Evolutionary conservation across 2,113 vertebrate genomes (phyloP).

Genomic region (Embiotoca jacksoni): DNA sequence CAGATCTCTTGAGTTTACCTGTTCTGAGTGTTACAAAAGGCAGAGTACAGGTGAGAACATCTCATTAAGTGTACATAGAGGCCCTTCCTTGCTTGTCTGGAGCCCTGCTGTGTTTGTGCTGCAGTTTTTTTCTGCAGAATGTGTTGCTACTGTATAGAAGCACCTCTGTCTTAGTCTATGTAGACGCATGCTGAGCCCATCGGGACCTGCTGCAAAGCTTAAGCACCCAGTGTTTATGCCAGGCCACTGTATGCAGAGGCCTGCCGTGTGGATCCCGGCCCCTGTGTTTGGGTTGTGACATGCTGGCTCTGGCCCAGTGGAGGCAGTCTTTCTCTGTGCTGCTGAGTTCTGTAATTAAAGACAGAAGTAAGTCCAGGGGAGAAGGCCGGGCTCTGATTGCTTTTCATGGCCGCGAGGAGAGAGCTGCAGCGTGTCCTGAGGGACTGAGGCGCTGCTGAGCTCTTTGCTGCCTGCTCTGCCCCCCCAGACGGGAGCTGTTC

Average conservation of each 20-base stretch:
- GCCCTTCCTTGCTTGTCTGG: slow-evolving; percentile 29
- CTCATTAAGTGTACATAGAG: slow-evolving; percentile 38
- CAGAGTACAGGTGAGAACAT: slow-evolving; percentile 27
- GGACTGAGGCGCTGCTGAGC: slow-evolving; percentile 79
- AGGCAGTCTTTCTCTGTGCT: slow-evolving; percentile 62
- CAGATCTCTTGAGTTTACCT: not conserved
- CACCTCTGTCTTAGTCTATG: slow-evolving; percentile 39
- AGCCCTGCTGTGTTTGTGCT: slow-evolving; percentile 54
- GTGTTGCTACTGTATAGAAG: slow-evolving; percentile 29
- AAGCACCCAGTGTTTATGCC: slow-evolving; percentile 49
- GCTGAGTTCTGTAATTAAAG: slow-evolving; percentile 85
- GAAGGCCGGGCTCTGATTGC: slow-evolving; percentile 84
- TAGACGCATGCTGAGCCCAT: slow-evolving; percentile 47
- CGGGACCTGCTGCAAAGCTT: slow-evolving; percentile 21
- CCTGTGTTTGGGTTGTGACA: slow-evolving; percentile 56
- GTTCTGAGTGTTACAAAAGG: slow-evolving; percentile 19
- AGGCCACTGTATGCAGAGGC: slow-evolving; percentile 51
- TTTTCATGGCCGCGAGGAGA: slow-evolving; percentile 82
- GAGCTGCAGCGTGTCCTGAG: slow-evolving; percentile 78
- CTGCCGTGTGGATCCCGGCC: slow-evolving; percentile 43
- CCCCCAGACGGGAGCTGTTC: slow-evolving; percentile 54
- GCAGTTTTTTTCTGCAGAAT: slow-evolving; percentile 44
- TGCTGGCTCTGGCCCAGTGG: slow-evolving; percentile 63
- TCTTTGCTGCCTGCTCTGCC: slow-evolving; percentile 70
- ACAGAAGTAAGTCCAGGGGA: slow-evolving; percentile 84